A percentile compares a stretch with the other conserved stretches of the same genome.
Conservation (phyloP, 2,888 invertebrate genomes). For the Eupeodes latifasciatus region DNA sequence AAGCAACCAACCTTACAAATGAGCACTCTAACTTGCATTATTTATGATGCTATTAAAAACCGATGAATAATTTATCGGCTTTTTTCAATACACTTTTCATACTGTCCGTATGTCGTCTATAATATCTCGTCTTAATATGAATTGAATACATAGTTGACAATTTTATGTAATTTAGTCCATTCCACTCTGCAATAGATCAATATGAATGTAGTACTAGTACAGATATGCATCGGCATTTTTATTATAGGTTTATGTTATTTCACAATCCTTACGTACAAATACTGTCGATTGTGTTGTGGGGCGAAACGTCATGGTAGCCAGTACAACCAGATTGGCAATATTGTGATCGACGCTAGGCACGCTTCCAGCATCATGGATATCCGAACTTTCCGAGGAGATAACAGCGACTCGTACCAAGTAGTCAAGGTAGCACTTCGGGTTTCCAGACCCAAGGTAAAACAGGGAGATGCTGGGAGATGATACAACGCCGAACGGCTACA, state of each 20-base stretch:
- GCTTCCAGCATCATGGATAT: no score
- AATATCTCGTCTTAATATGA: background rate
- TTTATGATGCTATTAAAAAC: conserved; percentile 58
- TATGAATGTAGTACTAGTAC: background rate
- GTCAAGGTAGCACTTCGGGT: no score
- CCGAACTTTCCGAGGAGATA: no score
- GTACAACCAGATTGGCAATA: no score
- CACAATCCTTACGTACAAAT: background rate
- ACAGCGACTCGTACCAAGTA: no score
- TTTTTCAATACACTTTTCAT: conserved; percentile 6
- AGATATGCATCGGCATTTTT: background rate
- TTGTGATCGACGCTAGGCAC: no score
- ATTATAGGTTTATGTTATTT: background rate
- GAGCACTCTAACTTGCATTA: conserved; percentile 53
- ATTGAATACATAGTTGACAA: background rate
- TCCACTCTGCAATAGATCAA: conserved; percentile 1
- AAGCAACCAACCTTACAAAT: conserved; percentile 6
- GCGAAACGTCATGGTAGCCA: no score
- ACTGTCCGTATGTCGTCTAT: background rate
- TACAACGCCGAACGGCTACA: no score
- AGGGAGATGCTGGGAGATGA: no score
- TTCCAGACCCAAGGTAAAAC: no score
- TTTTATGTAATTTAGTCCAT: conserved; percentile 20
- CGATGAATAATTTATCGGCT: conserved; percentile 62
- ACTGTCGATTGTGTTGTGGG: no score